Base-by-base conservation (phyloP, 2,888 invertebrate species). In the Anthrax anthrax region DNA sequence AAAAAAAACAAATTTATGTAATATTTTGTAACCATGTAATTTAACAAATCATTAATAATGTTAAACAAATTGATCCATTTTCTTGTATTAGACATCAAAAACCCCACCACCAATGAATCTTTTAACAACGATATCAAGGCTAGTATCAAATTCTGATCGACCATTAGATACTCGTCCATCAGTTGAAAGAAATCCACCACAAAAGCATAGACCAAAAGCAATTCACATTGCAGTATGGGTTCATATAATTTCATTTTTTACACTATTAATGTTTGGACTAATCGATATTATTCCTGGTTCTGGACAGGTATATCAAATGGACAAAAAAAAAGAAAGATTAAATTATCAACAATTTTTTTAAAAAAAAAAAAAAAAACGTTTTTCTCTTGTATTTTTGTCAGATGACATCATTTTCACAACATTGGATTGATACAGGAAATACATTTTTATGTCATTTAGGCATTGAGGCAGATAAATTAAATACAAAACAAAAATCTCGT, bases 81-180 rank as follows among this genome's bases (percentile, higher is more conserved):
- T 27, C 27, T 1, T 38, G 18, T 38, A 18, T 46, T 40, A 54
- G 51, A 43, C 47, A 16, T 36, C 47, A 16, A 34, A 47, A 23
- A 47, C 39, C 18, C 46, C 48, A 42, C 60, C 63, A 10, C 57
- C 63, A 14, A 60, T 60, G 40, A 54, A 52, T 27, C 67, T 72
- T 18, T 56, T 74, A 18, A 67, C 70, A 48, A 74, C 73, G 19
- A 71, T 74, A 12, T 74, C 73, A 10, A 65, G 72, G 38, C 55
- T 72, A 45, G 72, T 74, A 17, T 71, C 72, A 2, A 70, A 70
- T 50, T 51, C 57, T 4, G 53, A 52, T 49, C 49, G 49, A 36
- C 49, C 50, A 27, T 37, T 52, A 32, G 49, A 50, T 27, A 49
- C 52, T 48, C 47, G 47, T 42, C 51, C 51, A 36, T 46, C 39